These are phyloP conservation scores for Eufriesea mexicana DNA, from an alignment of 1,140 invertebrate species.

Conservation along the genomic window DNA sequence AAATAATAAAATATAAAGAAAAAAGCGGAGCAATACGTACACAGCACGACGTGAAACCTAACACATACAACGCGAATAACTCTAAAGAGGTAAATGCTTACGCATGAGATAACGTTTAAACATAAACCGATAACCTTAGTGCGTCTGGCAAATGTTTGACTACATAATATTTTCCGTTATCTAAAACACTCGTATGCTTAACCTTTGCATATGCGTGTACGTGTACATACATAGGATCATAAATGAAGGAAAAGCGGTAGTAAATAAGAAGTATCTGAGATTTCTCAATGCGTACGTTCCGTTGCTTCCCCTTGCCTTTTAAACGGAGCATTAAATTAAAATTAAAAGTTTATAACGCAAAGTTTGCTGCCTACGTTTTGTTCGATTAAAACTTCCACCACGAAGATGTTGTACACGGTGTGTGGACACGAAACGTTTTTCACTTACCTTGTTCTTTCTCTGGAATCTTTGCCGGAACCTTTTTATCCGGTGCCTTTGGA, in stretches of 20 bases:
- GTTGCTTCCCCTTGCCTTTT: not conserved
- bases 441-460: conserved; percentile 80
- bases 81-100: conserved; percentile 20
- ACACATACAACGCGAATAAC: not conserved
- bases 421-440: not conserved
- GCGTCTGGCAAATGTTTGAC: conserved; percentile 35
- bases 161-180: conserved; percentile 24
- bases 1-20: not conserved
- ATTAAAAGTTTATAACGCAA: not conserved
- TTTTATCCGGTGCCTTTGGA: conserved; percentile 84
- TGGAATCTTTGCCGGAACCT: conserved; percentile 72
- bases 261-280: not conserved
- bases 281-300: not conserved
- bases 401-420: not conserved
- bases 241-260: not conserved
- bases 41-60: not conserved
- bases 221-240: no score
- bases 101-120: conserved; percentile 64
- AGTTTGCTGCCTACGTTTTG: not conserved
- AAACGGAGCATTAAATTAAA: not conserved
- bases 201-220: not conserved
- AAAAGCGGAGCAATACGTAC: not conserved
- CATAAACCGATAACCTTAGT: conserved; percentile 60
- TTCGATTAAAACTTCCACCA: not conserved
- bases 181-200: not conserved